Evolutionary conservation across 2,888 invertebrate genomes (phyloP).

Genomic region (Perdita meconis): DNA sequence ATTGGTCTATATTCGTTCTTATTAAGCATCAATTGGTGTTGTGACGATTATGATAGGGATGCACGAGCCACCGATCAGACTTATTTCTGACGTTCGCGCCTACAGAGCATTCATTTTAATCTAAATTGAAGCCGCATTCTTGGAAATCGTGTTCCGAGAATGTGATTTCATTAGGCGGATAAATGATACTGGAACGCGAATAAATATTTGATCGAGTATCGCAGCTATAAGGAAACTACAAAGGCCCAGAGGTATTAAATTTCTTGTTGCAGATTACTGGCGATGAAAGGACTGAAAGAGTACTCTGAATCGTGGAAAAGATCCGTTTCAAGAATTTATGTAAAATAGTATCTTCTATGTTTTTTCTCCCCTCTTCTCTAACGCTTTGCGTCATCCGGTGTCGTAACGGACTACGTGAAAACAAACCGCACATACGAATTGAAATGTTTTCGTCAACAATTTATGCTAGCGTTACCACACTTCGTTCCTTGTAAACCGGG

Average conservation of each 20-base stretch:
- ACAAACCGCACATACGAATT: constrained; percentile 36
- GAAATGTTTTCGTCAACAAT: constrained; percentile 41
- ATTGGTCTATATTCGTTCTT: constrained; percentile 63
- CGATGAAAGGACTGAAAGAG: not conserved
- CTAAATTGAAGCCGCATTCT: constrained; percentile 35
- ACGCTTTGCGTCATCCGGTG: constrained; percentile 29
- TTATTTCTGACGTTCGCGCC: constrained; percentile 6
- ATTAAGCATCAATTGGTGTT: constrained; percentile 71
- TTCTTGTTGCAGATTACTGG: no score
- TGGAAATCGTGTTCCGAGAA: constrained; percentile 25
- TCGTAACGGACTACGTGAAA: constrained; percentile 27
- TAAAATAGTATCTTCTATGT: not conserved
- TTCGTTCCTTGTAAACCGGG: constrained; percentile 21
- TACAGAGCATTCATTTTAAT: constrained; percentile 27
- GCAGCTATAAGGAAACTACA: constrained; percentile 44
- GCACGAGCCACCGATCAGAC: constrained; percentile 35
- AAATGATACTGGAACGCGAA: constrained; percentile 26
- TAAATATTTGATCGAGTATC: constrained; percentile 50
- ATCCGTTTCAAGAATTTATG: not conserved
- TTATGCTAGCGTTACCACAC: constrained; percentile 27
- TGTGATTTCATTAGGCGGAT: constrained; percentile 21
- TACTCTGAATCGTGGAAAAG: not conserved
- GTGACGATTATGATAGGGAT: constrained; percentile 49
- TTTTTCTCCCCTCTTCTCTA: not conserved
- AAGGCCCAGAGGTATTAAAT: no score